Evolutionary conservation across 2,113 vertebrate genomes (phyloP), one percentile per base, ranked within the genome.

Genomic region (Rhinolophus ferrumequinum): DNA sequence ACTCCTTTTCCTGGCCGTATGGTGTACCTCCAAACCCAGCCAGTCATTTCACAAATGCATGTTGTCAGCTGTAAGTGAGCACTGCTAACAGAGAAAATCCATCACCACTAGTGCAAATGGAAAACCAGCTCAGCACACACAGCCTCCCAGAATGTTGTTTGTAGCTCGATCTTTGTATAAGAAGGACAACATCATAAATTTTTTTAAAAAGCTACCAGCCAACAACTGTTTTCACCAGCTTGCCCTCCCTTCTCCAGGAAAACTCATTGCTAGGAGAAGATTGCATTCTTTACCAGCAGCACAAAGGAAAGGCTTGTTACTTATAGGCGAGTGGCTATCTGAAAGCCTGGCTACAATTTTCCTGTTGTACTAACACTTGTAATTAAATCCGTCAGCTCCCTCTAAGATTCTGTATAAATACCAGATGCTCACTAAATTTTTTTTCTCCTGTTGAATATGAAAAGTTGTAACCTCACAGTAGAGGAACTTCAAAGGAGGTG

Each of bases 321-420:
- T 89, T 95, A 70, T 26, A 95, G 96, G 93, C 93, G 44, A 97
- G 97, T 92, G 96, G 95, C 97, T 97, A 97, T 95, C 96, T 93
- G 94, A 93, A 97, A 97, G 97, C 97, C 97, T 97, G 97, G 97
- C 94, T 96, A 97, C 97, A 96, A 97, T 94, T 95, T 97, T 80
- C 97, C 94, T 97, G 97, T 97, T 97, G 97, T 96, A 95, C 96
- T 97, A 93, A 97, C 97, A 97, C 97, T 97, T 97, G 88, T 95
- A 97, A 97, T 97, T 96, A 96, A 97, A 98, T 97, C 97, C 75
- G 52, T 97, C 97, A 96, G 91, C 97, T 97, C 96, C 62, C 70
- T 94, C 93, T 81, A 96, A 92, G 97, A 97, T 90, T 97, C 97
- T 97, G 94, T 96, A 96, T 98, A 97, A 97, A 97, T 98, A 96